These are phyloP conservation scores for Porites australiensis DNA, from an alignment of 64 coral and sea anemone genomes.

Conservation along the genomic window DNA sequence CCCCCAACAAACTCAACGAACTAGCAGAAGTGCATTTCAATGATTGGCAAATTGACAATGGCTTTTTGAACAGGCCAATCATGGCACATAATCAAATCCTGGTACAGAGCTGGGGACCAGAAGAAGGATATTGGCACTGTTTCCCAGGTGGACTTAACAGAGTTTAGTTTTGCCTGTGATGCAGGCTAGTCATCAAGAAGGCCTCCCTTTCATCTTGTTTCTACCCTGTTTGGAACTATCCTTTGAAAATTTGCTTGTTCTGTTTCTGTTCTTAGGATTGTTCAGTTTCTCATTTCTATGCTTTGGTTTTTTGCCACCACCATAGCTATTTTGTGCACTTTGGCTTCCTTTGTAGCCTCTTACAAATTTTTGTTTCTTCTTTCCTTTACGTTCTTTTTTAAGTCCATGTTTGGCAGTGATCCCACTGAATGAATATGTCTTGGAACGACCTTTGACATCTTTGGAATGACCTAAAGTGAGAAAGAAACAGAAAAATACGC, in stretches of 20 bases:
- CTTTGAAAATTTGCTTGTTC: constrained; percentile 20
- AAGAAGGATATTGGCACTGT: too few relatives aligned
- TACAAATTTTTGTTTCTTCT: constrained; percentile 23
- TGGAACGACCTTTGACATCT: constrained; percentile 37
- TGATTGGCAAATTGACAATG: too few relatives aligned
- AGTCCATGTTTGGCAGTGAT: constrained; percentile 16
- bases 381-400: constrained; percentile 11
- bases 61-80: too few relatives aligned
- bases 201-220: not conserved
- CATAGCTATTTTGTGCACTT: not conserved
- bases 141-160: too few relatives aligned
- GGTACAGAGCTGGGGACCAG: too few relatives aligned
- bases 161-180: not conserved
- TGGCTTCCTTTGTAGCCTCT: not conserved
- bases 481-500: too few relatives aligned
- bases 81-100: too few relatives aligned
- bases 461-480: constrained; percentile 14
- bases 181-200: not conserved
- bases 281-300: not conserved
- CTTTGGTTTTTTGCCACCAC: not conserved
- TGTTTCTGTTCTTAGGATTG: not conserved
- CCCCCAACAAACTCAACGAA: too few relatives aligned
- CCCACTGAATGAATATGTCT: constrained; percentile 60
- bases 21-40: too few relatives aligned
- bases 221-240: not conserved